Percentiles rank a stretch among this genome's conserved stretches.
Evolutionary conservation across 2,888 invertebrate species (phyloP).

Genomic region (Trisateles emortualis): DNA sequence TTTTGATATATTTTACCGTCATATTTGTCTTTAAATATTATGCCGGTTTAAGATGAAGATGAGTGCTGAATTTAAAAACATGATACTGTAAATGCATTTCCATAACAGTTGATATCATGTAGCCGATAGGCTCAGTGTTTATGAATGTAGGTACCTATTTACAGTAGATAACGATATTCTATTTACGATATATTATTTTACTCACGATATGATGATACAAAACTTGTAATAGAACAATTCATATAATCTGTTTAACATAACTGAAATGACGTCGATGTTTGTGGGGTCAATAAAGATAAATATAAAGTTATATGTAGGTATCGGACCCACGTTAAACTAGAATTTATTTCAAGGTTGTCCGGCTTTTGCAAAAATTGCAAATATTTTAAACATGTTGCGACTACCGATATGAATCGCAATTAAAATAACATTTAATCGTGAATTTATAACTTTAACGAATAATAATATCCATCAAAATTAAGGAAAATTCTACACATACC

Average conservation of each 20-base stretch:
- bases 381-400: background rate
- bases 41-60: background rate
- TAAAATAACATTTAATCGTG: background rate
- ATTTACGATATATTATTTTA: slow-evolving; percentile 64
- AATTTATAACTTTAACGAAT: background rate
- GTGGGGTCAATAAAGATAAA: slow-evolving; percentile 57
- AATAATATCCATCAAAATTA: background rate
- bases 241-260: slow-evolving; percentile 31
- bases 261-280: slow-evolving; percentile 38
- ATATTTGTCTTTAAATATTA: too few species aligned
- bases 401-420: background rate
- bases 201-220: slow-evolving; percentile 46
- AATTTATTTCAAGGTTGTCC: slow-evolving; percentile 54
- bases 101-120: slow-evolving; percentile 50
- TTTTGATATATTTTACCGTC: too few species aligned
- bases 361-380: slow-evolving; percentile 23
- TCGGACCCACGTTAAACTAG: slow-evolving; percentile 50
- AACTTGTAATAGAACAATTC: slow-evolving; percentile 30
- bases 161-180: slow-evolving; percentile 62
- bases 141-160: slow-evolving; percentile 55
- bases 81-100: slow-evolving; percentile 15
- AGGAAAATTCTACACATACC: background rate
- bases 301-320: slow-evolving; percentile 8
- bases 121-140: slow-evolving; percentile 60
- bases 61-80: background rate